Base-by-base conservation (phyloP, 2,797 vertebrate genomes). In the Chloroceryle inda region DNA sequence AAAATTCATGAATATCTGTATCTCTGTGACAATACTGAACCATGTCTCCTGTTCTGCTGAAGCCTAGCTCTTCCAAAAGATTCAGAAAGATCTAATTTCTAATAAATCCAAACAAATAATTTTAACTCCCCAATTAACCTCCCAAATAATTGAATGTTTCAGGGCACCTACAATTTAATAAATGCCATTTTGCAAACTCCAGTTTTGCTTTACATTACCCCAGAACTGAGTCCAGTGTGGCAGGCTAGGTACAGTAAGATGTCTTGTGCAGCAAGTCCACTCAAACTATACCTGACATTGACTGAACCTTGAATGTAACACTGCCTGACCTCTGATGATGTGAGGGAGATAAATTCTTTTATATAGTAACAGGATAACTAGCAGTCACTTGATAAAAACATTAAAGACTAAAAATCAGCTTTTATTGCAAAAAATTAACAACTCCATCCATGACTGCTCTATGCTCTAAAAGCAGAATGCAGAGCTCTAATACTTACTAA, bases 1-100 rank as follows among this genome's bases (percentile, higher is more conserved):
- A 96, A 89, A 93, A 93, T 44, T 83, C 78, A 78, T 75, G 61
- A 93, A 77, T 83, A 77, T 82, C 91, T 92, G 22, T 80, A 77
- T 92, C 75, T 85, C 80, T 92, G 86, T 92, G 72, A 92, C 87
- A 96, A 93, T 85, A 94, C 69, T 40, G 66, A 94, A 88, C 85
- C 74, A 63, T 74, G 86, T 69, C 38, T 88, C 72, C 79, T 61
- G 31, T 40, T 88, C 76, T 89, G 47, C 56, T 87, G 40, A 87
- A 63, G 47, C 20, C 38, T 40, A 82, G 45, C 24, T 83, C 82
- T 68, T 88, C 52, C 79, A 95, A 53, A 91, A 55, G 19, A 86
- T 75, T 78, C 49, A 66, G 33, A 40, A 94, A 73, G 74, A 79
- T 38, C 35, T 55, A 21, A 75, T 86, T 88, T 85, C 80, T 82